Evolutionary conservation across 1,140 invertebrate genomes (phyloP).

Genomic region (Atopsyche davidsoni): DNA sequence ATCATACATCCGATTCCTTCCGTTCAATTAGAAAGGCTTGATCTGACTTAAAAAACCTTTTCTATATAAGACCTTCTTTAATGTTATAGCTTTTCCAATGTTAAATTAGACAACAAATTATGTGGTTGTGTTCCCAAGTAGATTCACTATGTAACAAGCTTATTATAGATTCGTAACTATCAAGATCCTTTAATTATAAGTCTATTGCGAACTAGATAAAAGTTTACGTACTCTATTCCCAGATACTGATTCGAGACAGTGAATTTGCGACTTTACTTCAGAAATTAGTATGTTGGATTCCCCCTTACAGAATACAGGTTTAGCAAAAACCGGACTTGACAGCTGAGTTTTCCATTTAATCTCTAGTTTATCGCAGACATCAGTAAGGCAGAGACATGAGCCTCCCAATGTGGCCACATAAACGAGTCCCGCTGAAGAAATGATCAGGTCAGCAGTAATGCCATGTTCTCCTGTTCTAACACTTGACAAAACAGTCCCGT

Average conservation of each 20-base stretch:
- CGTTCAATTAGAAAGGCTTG: too few relatives aligned
- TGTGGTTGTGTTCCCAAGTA: too few relatives aligned
- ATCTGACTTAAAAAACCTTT: too few relatives aligned
- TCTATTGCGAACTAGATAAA: not conserved
- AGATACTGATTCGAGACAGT: slow-evolving; percentile 40
- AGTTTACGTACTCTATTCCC: slow-evolving; percentile 39
- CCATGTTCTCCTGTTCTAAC: slow-evolving; percentile 45
- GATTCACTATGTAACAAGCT: too few relatives aligned
- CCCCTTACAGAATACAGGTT: slow-evolving; percentile 46
- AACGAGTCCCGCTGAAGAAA: slow-evolving; percentile 42
- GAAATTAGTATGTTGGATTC: slow-evolving; percentile 49
- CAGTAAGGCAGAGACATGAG: slow-evolving; percentile 44
- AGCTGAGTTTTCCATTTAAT: slow-evolving; percentile 49
- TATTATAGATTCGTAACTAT: not conserved
- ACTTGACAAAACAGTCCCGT: slow-evolving; percentile 33
- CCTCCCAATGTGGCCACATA: slow-evolving; percentile 56
- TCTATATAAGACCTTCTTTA: too few relatives aligned
- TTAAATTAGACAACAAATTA: too few relatives aligned
- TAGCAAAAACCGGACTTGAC: slow-evolving; percentile 58
- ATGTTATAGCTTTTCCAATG: too few relatives aligned
- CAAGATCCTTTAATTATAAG: not conserved
- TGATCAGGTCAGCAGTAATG: slow-evolving; percentile 55
- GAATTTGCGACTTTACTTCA: slow-evolving; percentile 53
- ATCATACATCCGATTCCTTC: too few relatives aligned
- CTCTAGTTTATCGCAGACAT: slow-evolving; percentile 41